Percentiles rank a stretch among this genome's conserved stretches.
phyloP scores from a whole-genome alignment of 1,140 invertebrate genomes.

The Pogonognathellus flavescens region DNA sequence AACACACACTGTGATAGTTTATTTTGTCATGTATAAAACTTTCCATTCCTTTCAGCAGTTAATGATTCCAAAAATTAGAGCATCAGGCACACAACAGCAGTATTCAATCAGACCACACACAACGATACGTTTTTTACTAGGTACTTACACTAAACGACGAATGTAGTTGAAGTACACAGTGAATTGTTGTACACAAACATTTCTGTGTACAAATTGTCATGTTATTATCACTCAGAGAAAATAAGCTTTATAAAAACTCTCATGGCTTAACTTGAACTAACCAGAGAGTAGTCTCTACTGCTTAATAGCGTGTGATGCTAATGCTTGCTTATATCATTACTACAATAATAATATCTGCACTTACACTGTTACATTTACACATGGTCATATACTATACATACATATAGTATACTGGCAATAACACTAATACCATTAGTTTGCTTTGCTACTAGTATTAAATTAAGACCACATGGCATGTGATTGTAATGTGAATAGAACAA shows the following conservation, averaged over 20 bases:
- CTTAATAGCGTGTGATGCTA: neutral
- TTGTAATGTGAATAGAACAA: too few relatives aligned
- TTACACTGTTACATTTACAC: too few relatives aligned
- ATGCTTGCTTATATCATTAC: too few relatives aligned
- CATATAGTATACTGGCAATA: too few relatives aligned
- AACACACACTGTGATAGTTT: neutral
- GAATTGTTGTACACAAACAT: neutral
- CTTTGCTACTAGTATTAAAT: too few relatives aligned
- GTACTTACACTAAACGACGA: neutral
- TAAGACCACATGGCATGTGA: too few relatives aligned
- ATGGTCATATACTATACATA: too few relatives aligned
- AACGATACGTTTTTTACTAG: neutral
- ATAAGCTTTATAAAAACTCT: neutral
- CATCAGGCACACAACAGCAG: neutral
- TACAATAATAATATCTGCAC: too few relatives aligned
- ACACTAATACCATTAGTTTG: too few relatives aligned
- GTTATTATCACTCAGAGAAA: neutral
- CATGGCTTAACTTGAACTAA: neutral
- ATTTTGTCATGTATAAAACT: neutral
- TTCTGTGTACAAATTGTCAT: neutral
- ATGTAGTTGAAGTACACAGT: neutral
- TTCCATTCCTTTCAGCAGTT: constrained; percentile 18
- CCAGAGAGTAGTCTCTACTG: neutral
- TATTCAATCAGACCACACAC: constrained; percentile 6
- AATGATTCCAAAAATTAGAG: constrained; percentile 16